These are phyloP conservation scores for Drosophila cognata DNA, from an alignment of 2,888 invertebrate species.

Conservation along the genomic window DNA sequence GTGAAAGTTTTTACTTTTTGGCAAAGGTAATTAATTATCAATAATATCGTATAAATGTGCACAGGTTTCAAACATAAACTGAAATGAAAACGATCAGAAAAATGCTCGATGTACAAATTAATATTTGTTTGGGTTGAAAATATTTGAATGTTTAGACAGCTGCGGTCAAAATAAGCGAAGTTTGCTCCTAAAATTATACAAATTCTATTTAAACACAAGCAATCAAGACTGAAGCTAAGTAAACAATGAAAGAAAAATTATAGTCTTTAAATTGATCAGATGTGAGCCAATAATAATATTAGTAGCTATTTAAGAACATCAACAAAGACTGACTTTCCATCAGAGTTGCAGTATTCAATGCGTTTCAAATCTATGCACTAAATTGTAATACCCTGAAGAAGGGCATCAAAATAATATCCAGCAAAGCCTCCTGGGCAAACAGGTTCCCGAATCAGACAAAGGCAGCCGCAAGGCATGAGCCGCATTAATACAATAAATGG, in stretches of 20 bases:
- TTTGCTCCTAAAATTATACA: neutral
- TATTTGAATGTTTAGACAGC: neutral
- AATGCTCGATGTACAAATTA: neutral
- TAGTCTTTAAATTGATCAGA: neutral
- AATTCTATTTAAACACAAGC: neutral
- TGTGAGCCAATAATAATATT: neutral
- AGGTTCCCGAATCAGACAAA: constrained; percentile 60
- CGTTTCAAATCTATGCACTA: neutral
- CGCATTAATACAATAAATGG: constrained; percentile 70
- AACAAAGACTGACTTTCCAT: neutral
- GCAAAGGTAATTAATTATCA: neutral
- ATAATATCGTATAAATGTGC: neutral
- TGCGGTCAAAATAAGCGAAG: neutral
- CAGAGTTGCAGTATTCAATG: neutral
- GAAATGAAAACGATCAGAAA: neutral
- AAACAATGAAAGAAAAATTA: neutral
- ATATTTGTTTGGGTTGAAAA: neutral
- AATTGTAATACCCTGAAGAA: neutral
- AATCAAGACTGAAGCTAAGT: neutral
- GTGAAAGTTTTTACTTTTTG: neutral
- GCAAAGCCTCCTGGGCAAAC: constrained; percentile 64
- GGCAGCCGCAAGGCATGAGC: constrained; percentile 61
- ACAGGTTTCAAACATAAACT: neutral
- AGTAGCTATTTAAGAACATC: neutral
- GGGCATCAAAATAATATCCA: constrained; percentile 37